phyloP scores from a whole-genome alignment of 2,113 vertebrate genomes.

The Notarius lentiginosus region DNA sequence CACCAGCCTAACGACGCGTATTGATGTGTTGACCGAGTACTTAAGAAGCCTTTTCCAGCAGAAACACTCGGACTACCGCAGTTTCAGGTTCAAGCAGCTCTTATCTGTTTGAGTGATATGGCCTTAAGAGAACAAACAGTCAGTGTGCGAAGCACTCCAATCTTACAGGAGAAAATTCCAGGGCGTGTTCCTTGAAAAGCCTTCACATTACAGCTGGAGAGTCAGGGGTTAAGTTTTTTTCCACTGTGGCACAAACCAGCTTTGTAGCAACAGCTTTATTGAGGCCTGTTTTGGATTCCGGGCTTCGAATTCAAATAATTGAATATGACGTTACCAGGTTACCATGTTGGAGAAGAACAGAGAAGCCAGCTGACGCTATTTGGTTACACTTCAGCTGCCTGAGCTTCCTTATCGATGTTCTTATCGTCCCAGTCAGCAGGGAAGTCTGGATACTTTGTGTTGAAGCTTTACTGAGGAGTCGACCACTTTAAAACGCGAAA shows the following conservation, averaged over 20 bases:
- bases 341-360: conserved; percentile 57
- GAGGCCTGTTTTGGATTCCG: conserved; percentile 47
- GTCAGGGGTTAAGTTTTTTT: not conserved
- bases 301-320: conserved; percentile 56
- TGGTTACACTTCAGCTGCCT: conserved; percentile 39
- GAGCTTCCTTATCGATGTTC: not conserved
- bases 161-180: not conserved
- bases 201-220: not conserved
- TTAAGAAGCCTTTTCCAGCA: not conserved
- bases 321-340: conserved; percentile 56
- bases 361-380: conserved; percentile 40
- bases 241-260: not conserved
- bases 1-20: not conserved
- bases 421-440: not conserved
- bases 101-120: not conserved
- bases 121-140: conserved; percentile 1
- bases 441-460: not conserved
- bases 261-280: conserved; percentile 20
- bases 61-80: not conserved
- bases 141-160: not conserved
- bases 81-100: not conserved
- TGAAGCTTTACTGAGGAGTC: not conserved
- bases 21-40: not conserved
- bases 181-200: not conserved
- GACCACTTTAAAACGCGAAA: not conserved